These are phyloP conservation scores for Rhamnusium bicolor DNA, from an alignment of 2,888 invertebrate genomes.

Conservation along the genomic window DNA sequence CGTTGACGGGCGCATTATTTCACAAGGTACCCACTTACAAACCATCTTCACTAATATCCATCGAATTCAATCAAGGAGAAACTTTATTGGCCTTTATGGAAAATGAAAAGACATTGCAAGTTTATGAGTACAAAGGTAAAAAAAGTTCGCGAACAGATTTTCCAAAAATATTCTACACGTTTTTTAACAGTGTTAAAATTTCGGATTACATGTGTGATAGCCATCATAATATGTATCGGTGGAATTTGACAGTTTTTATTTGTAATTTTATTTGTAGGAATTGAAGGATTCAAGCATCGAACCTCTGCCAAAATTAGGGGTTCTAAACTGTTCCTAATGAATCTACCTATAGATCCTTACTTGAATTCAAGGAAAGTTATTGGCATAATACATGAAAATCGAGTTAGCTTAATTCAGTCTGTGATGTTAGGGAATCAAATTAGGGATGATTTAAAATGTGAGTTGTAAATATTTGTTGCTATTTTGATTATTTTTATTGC, in stretches of 20 bases:
- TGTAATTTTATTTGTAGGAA: conserved; percentile 62
- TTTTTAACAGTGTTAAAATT: too few relatives aligned
- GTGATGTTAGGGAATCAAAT: conserved; percentile 70
- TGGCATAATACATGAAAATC: conserved; percentile 65
- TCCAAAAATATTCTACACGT: too few relatives aligned
- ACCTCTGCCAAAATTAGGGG: conserved; percentile 65
- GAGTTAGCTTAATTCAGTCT: conserved; percentile 68
- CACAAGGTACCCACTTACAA: conserved; percentile 72
- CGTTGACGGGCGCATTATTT: conserved; percentile 69
- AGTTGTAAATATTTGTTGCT: conserved; percentile 35
- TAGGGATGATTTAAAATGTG: conserved; percentile 62
- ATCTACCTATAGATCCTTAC: conserved; percentile 57
- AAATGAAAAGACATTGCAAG: conserved; percentile 64
- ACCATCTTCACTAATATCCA: conserved; percentile 71
- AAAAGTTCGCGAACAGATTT: too few relatives aligned
- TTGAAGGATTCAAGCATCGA: conserved; percentile 70
- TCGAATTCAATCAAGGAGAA: conserved; percentile 70
- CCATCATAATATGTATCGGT: background rate
- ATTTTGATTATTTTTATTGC: background rate
- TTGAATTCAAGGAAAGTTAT: conserved; percentile 62
- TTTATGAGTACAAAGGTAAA: conserved; percentile 72
- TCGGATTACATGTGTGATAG: background rate
- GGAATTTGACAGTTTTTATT: background rate
- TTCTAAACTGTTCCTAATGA: conserved; percentile 65
- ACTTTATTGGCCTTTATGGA: conserved; percentile 73